Base-by-base conservation (phyloP, 2,888 invertebrate genomes). In the Colostygia pectinataria region DNA sequence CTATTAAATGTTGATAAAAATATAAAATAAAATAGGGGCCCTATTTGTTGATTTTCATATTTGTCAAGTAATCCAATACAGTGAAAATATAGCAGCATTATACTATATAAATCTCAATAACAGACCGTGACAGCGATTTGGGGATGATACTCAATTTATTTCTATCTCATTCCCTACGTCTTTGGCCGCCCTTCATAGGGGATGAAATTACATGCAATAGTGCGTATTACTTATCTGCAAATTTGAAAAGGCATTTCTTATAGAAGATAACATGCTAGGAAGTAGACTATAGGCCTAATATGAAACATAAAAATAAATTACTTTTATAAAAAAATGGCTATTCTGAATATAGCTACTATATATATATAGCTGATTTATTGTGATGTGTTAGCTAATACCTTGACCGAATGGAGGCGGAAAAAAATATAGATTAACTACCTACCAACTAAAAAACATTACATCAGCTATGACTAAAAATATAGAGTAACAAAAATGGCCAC, bases 141-240 rank as follows among this genome's bases (percentile, higher is more conserved):
- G 74, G 59, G 66, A 52, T 29, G 65, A 58, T 66, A 69, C 73
- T 70, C 74, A 68, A 81, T 80, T 80, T 80, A 77, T 78, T 74
- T 77, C 68, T 73, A 72, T 50, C 36, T 47, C 46, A 53, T 53
- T 56, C 41, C 32, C 40, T 12, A 14, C 68, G 62, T 74, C 67
- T 62, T 64, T 72, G 74, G 76, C 73, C 80, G 77, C 83, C 86
- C 84, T 76, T 68, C 68, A 56, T 60, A 71, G 40, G 50, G 44
- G 77, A 79, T 74, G 75, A 72, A 79, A 83, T 80, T 77, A 79
- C 76, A 66, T 68, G 73, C 71, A 80, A 78, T 77, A 80, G 57
- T 63, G 46, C 44, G 53, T 55, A 65, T 63, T 65, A 66, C 68
- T 77, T 80, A 80, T 80, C 74, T 73, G 41, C 41, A 55, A 45